Evolutionary conservation across 2,113 vertebrate genomes (phyloP).

Genomic region (Solea senegalensis): DNA sequence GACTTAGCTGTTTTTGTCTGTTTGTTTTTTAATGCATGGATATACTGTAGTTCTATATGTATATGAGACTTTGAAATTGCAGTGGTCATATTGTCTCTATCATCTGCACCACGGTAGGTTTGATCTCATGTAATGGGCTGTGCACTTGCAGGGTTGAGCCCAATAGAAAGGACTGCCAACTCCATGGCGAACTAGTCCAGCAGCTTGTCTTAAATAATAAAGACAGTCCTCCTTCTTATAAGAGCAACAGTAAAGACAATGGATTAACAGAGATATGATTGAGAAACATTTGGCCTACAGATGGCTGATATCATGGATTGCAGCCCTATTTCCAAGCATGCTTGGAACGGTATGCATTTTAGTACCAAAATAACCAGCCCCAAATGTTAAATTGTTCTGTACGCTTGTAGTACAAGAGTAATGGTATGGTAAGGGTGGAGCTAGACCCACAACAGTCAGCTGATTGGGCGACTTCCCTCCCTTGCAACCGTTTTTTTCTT

Average conservation of each 20-base stretch:
- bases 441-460: too few species aligned
- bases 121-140: constrained; percentile 52
- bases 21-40: not conserved
- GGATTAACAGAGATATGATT: constrained; percentile 27
- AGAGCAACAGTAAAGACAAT: constrained; percentile 35
- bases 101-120: constrained; percentile 12
- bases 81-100: not conserved
- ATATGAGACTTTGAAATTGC: not conserved
- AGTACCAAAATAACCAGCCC: too few species aligned
- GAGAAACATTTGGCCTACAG: constrained; percentile 14
- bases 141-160: constrained; percentile 27
- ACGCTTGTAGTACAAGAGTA: too few species aligned
- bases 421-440: too few species aligned
- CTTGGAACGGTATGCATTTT: too few species aligned
- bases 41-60: constrained; percentile 1
- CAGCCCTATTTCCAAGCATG: constrained; percentile 16
- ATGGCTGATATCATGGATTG: constrained; percentile 22
- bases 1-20: not conserved
- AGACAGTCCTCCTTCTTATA: constrained; percentile 26
- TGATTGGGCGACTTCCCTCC: too few species aligned
- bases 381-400: too few species aligned
- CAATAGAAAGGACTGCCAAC: constrained; percentile 53
- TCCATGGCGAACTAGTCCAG: constrained; percentile 26
- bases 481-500: too few species aligned
- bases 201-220: constrained; percentile 62